Evolutionary conservation across 1,140 invertebrate species (phyloP).

Genomic region (Drosophila kanapiae): DNA sequence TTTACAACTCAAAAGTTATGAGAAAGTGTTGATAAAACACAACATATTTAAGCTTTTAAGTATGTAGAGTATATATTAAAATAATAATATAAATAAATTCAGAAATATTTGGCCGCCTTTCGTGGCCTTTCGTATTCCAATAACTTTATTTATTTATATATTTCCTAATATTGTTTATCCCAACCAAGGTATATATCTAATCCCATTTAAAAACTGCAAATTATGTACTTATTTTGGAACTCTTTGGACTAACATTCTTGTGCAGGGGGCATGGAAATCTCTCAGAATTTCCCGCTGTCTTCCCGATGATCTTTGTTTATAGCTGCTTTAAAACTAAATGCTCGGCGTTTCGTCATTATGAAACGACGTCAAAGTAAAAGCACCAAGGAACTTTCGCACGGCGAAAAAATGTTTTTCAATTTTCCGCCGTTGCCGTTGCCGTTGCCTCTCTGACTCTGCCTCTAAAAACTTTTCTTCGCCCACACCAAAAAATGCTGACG

Average conservation of each 20-base stretch:
- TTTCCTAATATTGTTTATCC: background rate
- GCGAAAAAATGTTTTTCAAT: slow-evolving; percentile 77
- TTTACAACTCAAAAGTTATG: background rate
- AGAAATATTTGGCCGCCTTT: too few relatives aligned
- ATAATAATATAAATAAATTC: background rate
- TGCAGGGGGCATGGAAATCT: slow-evolving; percentile 25
- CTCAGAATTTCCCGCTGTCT: slow-evolving; percentile 38
- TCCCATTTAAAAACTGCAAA: background rate
- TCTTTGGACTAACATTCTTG: slow-evolving; percentile 2
- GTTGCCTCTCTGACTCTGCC: slow-evolving; percentile 1
- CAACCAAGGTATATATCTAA: background rate
- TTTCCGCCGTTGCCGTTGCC: slow-evolving; percentile 44
- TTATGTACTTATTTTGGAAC: background rate
- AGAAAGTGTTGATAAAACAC: background rate
- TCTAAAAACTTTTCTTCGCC: slow-evolving; percentile 38
- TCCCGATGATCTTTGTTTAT: slow-evolving; percentile 65
- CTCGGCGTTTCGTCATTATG: slow-evolving; percentile 74
- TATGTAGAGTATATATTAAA: background rate
- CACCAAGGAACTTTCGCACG: slow-evolving; percentile 63
- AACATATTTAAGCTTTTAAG: background rate
- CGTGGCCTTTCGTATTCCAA: background rate
- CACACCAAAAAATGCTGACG: slow-evolving; percentile 64
- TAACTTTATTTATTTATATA: background rate
- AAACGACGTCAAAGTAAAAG: slow-evolving; percentile 75
- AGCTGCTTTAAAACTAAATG: slow-evolving; percentile 63